Percentiles rank a stretch among this genome's conserved stretches.
Evolutionary conservation across 2,888 invertebrate genomes (phyloP).

Genomic region (Glyphotaelius pellucidus): DNA sequence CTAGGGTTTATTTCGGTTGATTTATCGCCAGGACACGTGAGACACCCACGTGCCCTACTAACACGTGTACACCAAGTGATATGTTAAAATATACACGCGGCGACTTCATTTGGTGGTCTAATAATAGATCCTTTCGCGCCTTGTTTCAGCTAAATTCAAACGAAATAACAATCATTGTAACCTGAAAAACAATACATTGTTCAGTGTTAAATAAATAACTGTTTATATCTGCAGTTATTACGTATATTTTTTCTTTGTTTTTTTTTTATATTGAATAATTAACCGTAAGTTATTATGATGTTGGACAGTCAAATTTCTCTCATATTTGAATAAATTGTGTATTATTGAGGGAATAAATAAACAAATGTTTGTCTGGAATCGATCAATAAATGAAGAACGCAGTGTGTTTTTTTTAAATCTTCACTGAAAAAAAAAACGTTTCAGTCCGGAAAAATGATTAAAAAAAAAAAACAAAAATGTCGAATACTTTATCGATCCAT

Average conservation of each 20-base stretch:
- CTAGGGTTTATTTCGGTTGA: slow-evolving; percentile 53
- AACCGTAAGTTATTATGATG: no score
- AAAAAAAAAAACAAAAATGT: no score
- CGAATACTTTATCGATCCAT: background rate
- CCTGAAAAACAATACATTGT: background rate
- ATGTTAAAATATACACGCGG: slow-evolving; percentile 21
- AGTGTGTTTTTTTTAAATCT: no score
- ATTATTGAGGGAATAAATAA: no score
- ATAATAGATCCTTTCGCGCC: background rate
- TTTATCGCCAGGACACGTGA: slow-evolving; percentile 58
- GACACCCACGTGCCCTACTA: slow-evolving; percentile 41
- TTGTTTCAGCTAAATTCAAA: background rate
- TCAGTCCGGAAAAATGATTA: background rate
- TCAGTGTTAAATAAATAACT: background rate
- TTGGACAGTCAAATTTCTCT: no score
- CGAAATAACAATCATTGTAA: background rate
- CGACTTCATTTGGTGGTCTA: slow-evolving; percentile 19
- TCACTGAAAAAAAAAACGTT: background rate
- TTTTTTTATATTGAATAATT: no score
- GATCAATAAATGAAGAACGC: no score
- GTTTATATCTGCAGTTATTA: no score
- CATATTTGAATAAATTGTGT: no score
- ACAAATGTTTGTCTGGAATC: no score
- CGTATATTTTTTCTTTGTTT: no score
- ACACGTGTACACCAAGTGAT: slow-evolving; percentile 38